Percentiles rank a stretch among this genome's conserved stretches.
These are phyloP conservation scores for Psittacara wagleri DNA, from an alignment of 2,113 vertebrate genomes.

Conservation along the genomic window DNA sequence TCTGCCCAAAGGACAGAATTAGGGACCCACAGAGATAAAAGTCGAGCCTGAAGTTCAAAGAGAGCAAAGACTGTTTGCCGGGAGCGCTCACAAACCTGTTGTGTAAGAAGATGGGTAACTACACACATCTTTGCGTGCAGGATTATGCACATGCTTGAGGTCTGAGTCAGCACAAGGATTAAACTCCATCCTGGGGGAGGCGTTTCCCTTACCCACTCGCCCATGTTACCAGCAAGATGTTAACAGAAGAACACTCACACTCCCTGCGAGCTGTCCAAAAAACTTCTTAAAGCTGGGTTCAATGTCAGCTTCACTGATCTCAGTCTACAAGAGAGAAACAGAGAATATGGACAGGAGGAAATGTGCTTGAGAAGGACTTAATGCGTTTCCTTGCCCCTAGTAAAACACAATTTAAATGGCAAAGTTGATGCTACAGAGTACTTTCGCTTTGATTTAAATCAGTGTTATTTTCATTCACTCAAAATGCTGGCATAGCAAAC, in stretches of 20 bases:
- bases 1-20: not conserved
- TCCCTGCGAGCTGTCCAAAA: conserved; percentile 77
- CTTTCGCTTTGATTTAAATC: not conserved
- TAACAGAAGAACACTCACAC: conserved; percentile 58
- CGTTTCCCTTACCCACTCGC: not conserved
- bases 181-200: not conserved
- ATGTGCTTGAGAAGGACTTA: not conserved
- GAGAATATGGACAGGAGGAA: not conserved
- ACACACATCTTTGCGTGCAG: not conserved
- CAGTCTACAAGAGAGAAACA: conserved; percentile 13
- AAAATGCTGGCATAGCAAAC: not conserved
- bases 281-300: conserved; percentile 73
- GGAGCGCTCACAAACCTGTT: accelerated
- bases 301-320: conserved; percentile 75
- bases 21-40: not conserved
- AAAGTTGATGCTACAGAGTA: not conserved
- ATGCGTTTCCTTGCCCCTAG: not conserved
- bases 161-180: not conserved
- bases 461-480: not conserved
- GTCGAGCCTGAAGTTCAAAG: not conserved
- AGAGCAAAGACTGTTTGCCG: not conserved
- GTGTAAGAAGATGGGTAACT: not conserved
- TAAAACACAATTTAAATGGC: not conserved
- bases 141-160: not conserved
- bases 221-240: not conserved